phyloP scores from a whole-genome alignment of 1,140 invertebrate species.

The Diachasma alloeum region DNA sequence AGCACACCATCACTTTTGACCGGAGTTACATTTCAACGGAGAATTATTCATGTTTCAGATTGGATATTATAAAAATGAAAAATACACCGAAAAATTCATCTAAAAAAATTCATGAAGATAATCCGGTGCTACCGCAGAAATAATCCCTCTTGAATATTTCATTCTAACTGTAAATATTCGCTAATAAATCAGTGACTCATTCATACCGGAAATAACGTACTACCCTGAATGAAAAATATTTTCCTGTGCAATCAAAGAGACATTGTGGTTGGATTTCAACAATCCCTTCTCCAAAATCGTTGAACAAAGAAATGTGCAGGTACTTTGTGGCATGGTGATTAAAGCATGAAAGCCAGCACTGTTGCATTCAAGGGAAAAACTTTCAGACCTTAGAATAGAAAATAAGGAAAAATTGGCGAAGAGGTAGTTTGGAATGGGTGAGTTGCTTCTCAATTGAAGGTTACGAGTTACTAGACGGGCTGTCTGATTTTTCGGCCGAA shows the following conservation, averaged over 20 bases:
- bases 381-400: conserved; percentile 29
- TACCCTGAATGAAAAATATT: neutral
- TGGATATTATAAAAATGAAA: neutral
- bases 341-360: conserved; percentile 53
- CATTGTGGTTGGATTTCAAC: neutral
- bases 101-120: no score
- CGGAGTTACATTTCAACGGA: neutral
- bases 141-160: no score
- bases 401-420: neutral
- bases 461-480: neutral
- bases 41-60: neutral
- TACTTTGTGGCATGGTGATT: conserved; percentile 62
- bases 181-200: neutral
- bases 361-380: neutral
- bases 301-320: conserved; percentile 57
- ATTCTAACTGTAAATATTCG: neutral
- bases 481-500: no score
- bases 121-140: no score
- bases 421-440: neutral
- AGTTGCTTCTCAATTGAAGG: neutral
- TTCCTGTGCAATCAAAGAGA: neutral
- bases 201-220: neutral
- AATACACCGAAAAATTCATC: no score
- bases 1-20: neutral
- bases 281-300: conserved; percentile 52